phyloP scores from a whole-genome alignment of 1,140 invertebrate genomes.

The Calosoma granatense region DNA sequence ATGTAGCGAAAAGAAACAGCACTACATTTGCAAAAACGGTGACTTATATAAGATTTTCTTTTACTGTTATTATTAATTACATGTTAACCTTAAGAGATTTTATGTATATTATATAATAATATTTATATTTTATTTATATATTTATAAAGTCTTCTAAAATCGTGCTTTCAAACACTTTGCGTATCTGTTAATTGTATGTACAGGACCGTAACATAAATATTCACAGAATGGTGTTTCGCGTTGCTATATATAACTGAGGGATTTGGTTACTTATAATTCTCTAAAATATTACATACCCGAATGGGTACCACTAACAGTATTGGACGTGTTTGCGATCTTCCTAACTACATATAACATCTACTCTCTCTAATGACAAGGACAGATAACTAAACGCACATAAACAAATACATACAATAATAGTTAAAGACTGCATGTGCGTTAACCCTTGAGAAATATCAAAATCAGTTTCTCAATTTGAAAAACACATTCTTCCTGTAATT shows the following conservation, averaged over 20 bases:
- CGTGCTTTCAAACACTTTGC: not conserved
- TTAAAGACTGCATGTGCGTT: too few species aligned
- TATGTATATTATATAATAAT: conserved; percentile 1
- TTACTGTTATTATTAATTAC: not conserved
- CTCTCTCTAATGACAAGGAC: not conserved
- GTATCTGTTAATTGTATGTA: not conserved
- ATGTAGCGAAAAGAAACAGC: not conserved
- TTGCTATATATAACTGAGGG: conserved; percentile 1
- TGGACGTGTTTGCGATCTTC: conserved; percentile 1
- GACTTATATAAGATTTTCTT: conserved; percentile 28
- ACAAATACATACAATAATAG: too few species aligned
- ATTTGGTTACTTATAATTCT: not conserved
- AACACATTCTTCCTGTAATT: too few species aligned
- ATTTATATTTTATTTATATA: not conserved
- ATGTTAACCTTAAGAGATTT: not conserved
- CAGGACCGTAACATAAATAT: not conserved
- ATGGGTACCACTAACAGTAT: not conserved
- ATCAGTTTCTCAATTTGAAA: too few species aligned
- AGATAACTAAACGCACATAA: not conserved
- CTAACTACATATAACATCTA: not conserved
- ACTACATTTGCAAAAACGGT: conserved; percentile 20
- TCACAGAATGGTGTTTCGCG: not conserved
- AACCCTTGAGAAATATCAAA: too few species aligned
- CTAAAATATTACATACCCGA: not conserved
- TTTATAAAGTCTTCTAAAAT: conserved; percentile 1